A percentile compares a stretch with the other conserved stretches of the same genome.
phyloP scores from a whole-genome alignment of 2,113 vertebrate genomes.

The Isichthys henryi region DNA sequence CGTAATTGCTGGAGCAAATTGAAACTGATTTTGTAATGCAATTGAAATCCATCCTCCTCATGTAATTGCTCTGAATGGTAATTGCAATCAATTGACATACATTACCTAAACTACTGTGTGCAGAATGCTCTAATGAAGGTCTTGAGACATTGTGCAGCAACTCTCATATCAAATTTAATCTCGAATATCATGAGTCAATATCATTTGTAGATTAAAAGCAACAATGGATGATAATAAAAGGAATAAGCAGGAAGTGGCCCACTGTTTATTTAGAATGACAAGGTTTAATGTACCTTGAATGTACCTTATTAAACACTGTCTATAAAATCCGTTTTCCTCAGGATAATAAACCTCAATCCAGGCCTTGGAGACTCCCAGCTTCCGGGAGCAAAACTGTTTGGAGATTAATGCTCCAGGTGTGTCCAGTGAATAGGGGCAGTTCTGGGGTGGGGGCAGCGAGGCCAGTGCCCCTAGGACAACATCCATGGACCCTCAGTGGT shows the following conservation, averaged over 20 bases:
- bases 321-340: neutral
- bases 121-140: conserved; percentile 12
- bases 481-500: neutral
- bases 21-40: neutral
- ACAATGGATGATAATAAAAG: neutral
- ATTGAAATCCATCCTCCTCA: neutral
- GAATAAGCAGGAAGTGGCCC: neutral
- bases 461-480: neutral
- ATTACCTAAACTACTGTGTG: conserved; percentile 8
- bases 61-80: conserved; percentile 5
- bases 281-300: neutral
- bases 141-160: neutral
- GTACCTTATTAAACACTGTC: neutral
- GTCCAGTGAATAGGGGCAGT: neutral
- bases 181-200: neutral
- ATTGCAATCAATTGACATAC: conserved; percentile 17
- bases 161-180: neutral
- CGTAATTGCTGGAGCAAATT: conserved; percentile 13
- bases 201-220: neutral
- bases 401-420: neutral
- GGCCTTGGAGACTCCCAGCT: neutral
- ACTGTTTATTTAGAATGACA: neutral
- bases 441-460: neutral
- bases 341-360: neutral
- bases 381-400: too few species aligned